phyloP scores from a whole-genome alignment of 2,797 vertebrate genomes.

The Ctenosaura bakeri region DNA sequence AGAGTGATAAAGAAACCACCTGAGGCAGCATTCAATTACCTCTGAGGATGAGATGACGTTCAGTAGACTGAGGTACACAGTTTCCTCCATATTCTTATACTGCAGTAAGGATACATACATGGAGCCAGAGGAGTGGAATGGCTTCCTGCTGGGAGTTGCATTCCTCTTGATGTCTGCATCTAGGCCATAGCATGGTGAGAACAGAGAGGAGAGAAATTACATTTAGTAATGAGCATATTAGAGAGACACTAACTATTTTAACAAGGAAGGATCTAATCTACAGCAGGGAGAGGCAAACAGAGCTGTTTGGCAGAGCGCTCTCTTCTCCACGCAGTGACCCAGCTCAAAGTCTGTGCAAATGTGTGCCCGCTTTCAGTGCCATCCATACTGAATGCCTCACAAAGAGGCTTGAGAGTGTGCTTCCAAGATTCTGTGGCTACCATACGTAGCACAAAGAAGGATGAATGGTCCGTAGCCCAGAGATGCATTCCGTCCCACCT shows the following conservation, averaged over 20 bases:
- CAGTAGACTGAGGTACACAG: too few relatives aligned
- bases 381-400: not conserved
- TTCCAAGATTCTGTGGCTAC: not conserved
- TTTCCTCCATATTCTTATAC: not conserved
- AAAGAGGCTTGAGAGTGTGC: too few relatives aligned
- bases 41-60: too few relatives aligned
- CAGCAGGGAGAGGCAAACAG: not conserved
- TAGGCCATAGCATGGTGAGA: slow-evolving; percentile 62
- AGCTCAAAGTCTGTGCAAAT: not conserved
- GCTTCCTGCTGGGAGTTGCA: slow-evolving; percentile 80
- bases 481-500: not conserved
- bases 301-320: too few relatives aligned
- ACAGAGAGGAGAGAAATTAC: slow-evolving; percentile 29
- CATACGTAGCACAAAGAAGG: not conserved
- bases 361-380: not conserved
- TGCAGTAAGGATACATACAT: slow-evolving; percentile 81
- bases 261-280: not conserved
- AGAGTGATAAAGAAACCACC: too few relatives aligned
- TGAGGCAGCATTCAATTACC: too few relatives aligned
- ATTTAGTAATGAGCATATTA: not conserved
- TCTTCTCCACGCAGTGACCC: not conserved
- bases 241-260: slow-evolving; percentile 30
- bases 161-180: slow-evolving; percentile 91
- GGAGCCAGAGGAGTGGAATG: slow-evolving; percentile 89
- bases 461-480: too few relatives aligned